A percentile compares a stretch with the other conserved stretches of the same genome.
These are phyloP conservation scores for Myripristis murdjan DNA, from an alignment of 2,797 vertebrate species.

Conservation along the genomic window DNA sequence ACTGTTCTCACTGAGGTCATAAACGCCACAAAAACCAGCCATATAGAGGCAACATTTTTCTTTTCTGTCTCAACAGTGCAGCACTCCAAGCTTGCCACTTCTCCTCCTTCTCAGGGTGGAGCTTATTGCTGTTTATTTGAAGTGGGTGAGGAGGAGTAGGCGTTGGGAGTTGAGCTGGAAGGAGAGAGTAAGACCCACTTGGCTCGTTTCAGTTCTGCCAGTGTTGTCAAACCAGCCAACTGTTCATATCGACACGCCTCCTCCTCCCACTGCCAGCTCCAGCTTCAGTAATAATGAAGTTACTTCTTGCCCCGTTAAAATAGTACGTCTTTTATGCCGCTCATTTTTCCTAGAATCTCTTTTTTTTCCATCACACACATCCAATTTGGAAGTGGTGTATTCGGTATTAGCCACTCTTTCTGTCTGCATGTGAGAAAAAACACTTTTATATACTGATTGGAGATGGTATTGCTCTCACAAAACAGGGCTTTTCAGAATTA, in stretches of 20 bases:
- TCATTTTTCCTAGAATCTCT: background rate
- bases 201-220: slow-evolving; percentile 32
- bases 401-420: background rate
- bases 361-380: background rate
- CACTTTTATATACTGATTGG: background rate
- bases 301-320: background rate
- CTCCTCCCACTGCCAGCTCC: slow-evolving; percentile 12
- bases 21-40: slow-evolving; percentile 54
- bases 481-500: slow-evolving; percentile 11
- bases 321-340: slow-evolving; percentile 6
- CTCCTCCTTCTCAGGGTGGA: slow-evolving; percentile 39
- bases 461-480: background rate
- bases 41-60: slow-evolving; percentile 74
- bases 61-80: slow-evolving; percentile 48
- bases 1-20: slow-evolving; percentile 52
- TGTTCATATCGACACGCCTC: background rate
- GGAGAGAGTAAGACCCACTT: slow-evolving; percentile 39
- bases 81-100: slow-evolving; percentile 27
- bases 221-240: slow-evolving; percentile 25
- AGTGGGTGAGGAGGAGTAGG: slow-evolving; percentile 16
- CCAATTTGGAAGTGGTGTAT: background rate
- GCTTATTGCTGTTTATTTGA: slow-evolving; percentile 24
- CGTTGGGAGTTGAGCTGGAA: slow-evolving; percentile 11
- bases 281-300: slow-evolving; percentile 13
- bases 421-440: background rate